Base-by-base conservation (phyloP, 2,113 vertebrate species). In the Oxyura jamaicensis region DNA sequence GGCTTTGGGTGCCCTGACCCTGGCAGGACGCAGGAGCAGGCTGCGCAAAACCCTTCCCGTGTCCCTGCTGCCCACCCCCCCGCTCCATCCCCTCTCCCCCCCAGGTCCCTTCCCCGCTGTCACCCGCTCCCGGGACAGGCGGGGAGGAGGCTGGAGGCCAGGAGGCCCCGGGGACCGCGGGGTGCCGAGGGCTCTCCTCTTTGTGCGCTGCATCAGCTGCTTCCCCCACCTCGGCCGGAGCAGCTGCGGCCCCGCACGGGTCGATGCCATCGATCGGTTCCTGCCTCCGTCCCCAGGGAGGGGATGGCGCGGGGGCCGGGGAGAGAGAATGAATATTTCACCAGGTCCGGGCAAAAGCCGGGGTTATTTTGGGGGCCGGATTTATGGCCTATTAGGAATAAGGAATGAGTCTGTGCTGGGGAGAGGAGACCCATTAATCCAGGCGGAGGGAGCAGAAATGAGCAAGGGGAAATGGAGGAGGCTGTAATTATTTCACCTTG, bases 281-380 rank as follows among this genome's bases (percentile, higher is more conserved):
- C 86, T 94, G 90, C 96, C 79, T 26, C 62, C 63, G 10, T 86
- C 94, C 85, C 88, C 33, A 31, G 79, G 59, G 88, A 93, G 91
- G 79, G 69, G 67, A 78, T 6, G 16, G 55, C 26, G 12, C 59
- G 23, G 59, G 36, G 68, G 73, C 33, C 21, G 59, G 3, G 46
- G 52, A 83, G 68, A 58, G 76, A 77, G 81, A 63, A 97, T 97
- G 82, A 97, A 97, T 97, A 96, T 97, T 97, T 97, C 88, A 97
- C 79, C 31, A 96, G 76, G 83, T 62, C 60, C 55, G 17, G 83
- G 95, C 84, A 67, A 90, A 95, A 92, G 94, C 86, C 66, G 92
- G 68, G 91, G 96, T 95, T 97, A 96, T 97, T 97, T 96, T 95
- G 56, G 79, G 92, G 95, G 76, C 13, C 53, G 95, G 95, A 97